Conservation (phyloP, 2,888 invertebrate species). For the Hololepta plana region DNA sequence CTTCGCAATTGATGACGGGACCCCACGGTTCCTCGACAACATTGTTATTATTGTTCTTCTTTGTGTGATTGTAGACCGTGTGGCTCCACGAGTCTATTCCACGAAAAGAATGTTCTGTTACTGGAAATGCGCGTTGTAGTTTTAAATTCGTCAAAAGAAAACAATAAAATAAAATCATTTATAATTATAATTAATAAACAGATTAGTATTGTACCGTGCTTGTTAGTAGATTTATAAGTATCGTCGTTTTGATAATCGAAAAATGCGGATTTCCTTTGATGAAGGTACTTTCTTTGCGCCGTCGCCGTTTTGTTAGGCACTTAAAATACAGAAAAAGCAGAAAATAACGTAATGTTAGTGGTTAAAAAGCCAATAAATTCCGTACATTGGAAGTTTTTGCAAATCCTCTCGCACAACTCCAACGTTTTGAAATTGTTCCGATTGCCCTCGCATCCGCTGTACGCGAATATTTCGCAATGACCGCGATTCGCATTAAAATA, state of each 20-base stretch:
- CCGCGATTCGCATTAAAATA: constrained; percentile 56
- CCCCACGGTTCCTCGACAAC: constrained; percentile 11
- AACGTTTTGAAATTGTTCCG: constrained; percentile 68
- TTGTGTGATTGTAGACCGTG: constrained; percentile 4
- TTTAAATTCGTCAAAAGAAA: too few relatives aligned
- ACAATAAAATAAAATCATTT: constrained; percentile 1
- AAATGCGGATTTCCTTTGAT: too few relatives aligned
- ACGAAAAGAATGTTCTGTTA: constrained; percentile 8
- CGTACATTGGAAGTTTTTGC: constrained; percentile 34
- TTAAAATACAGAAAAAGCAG: too few relatives aligned
- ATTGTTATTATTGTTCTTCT: constrained; percentile 6
- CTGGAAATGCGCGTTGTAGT: too few relatives aligned
- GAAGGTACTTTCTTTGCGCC: too few relatives aligned
- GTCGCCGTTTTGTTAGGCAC: too few relatives aligned
- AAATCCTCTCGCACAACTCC: constrained; percentile 49
- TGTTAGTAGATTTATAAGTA: neutral
- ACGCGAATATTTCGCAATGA: constrained; percentile 68
- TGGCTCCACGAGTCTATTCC: constrained; percentile 10
- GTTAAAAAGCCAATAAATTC: too few relatives aligned
- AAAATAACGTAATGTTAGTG: neutral
- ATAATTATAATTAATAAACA: neutral
- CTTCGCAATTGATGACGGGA: constrained; percentile 25
- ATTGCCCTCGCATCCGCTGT: constrained; percentile 79
- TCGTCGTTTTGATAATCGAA: too few relatives aligned
- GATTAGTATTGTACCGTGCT: neutral